A percentile compares a stretch with the other conserved stretches of the same genome.
Conservation (phyloP, 2,888 invertebrate species). For the Noctua fimbriata region DNA sequence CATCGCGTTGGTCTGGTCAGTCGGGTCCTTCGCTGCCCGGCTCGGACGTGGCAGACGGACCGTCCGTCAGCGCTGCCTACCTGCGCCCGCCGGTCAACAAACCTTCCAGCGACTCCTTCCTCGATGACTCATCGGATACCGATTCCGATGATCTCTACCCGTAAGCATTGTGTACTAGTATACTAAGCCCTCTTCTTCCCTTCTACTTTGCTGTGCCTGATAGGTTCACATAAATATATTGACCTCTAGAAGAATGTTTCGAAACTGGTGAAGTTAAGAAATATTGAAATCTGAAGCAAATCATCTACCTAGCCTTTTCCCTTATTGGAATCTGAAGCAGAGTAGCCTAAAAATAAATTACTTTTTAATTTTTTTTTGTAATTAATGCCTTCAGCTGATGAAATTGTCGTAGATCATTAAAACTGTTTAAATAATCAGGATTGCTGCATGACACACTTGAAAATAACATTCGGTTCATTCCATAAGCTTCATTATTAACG, state of each 20-base stretch:
- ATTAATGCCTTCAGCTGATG: background rate
- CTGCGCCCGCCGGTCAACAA: constrained; percentile 91
- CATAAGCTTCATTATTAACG: constrained; percentile 1
- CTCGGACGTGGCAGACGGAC: constrained; percentile 85
- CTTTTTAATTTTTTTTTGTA: background rate
- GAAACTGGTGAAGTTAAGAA: background rate
- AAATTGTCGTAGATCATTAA: background rate
- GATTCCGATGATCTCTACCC: constrained; percentile 94
- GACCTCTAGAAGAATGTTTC: background rate
- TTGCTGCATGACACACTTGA: background rate
- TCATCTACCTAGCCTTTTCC: too few species aligned
- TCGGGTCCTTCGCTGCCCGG: constrained; percentile 84
- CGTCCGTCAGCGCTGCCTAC: constrained; percentile 80
- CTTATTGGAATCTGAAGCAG: background rate
- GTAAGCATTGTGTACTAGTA: constrained; percentile 85
- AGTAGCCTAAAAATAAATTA: background rate
- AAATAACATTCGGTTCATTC: constrained; percentile 4
- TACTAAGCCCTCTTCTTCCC: background rate
- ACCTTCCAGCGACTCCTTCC: constrained; percentile 89
- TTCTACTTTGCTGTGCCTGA: background rate
- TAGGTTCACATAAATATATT: background rate
- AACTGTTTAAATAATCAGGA: background rate
- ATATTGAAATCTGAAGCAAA: background rate
- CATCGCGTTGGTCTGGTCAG: constrained; percentile 91
- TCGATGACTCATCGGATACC: constrained; percentile 90